Conservation (phyloP, 2,113 vertebrate species). For the Ammodytes dubius region DNA sequence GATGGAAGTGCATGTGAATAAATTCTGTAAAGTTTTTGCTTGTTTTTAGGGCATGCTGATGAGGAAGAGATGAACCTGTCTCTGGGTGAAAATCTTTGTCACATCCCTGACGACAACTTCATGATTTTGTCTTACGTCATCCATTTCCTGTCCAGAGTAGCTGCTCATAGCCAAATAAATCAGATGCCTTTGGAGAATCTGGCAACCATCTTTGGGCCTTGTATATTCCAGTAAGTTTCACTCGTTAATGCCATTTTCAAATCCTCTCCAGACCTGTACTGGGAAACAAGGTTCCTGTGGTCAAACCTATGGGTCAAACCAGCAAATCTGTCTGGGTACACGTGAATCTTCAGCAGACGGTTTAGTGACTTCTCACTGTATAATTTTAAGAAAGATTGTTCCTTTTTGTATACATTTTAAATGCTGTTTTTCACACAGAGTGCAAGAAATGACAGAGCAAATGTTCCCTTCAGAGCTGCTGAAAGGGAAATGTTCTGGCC, state of each 20-base stretch:
- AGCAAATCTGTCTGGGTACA: background rate
- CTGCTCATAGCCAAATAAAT: conserved; percentile 83
- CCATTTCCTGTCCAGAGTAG: conserved; percentile 84
- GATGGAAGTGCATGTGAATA: background rate
- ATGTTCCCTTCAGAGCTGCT: background rate
- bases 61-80: conserved; percentile 61
- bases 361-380: background rate
- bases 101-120: conserved; percentile 79
- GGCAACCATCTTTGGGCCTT: conserved; percentile 87
- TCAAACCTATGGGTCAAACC: background rate
- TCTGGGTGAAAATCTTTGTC: conserved; percentile 74
- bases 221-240: conserved; percentile 85
- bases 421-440: background rate
- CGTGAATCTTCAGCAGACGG: background rate
- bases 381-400: background rate
- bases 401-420: background rate
- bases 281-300: background rate
- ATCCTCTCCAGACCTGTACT: conserved; percentile 5
- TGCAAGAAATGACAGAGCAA: background rate
- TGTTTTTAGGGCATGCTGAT: conserved; percentile 67
- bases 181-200: conserved; percentile 88
- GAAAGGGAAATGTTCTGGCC: background rate
- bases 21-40: conserved; percentile 12
- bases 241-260: conserved; percentile 29
- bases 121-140: conserved; percentile 82